Evolutionary conservation across 1,140 invertebrate species (phyloP).

Genomic region (Hylaeus anthracinus): DNA sequence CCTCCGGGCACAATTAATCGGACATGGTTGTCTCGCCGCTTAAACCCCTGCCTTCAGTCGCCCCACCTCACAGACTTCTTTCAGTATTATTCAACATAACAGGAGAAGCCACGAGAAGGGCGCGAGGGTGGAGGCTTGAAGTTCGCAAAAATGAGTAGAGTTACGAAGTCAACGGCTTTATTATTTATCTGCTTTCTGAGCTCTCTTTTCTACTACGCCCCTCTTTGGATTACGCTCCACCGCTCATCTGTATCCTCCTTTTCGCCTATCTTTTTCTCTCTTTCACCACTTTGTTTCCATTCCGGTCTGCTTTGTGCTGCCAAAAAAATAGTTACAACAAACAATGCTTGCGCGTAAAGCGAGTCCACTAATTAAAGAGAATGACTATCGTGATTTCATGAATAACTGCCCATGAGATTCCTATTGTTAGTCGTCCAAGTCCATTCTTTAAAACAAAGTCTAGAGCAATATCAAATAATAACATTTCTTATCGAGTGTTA

Average conservation of each 20-base stretch:
- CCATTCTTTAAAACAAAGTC: not conserved
- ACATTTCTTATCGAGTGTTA: too few relatives aligned
- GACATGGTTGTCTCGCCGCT: conserved; percentile 58
- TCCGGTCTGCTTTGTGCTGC: not conserved
- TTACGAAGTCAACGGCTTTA: conserved; percentile 44
- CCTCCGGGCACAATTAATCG: conserved; percentile 72
- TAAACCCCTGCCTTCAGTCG: conserved; percentile 19
- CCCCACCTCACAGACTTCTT: conserved; percentile 27
- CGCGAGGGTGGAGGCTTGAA: not conserved
- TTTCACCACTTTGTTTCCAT: not conserved
- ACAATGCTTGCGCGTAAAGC: conserved; percentile 27
- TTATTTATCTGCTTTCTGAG: conserved; percentile 49
- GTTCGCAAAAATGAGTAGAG: conserved; percentile 35
- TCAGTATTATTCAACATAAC: conserved; percentile 51
- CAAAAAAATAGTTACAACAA: conserved; percentile 37
- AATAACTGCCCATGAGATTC: not conserved
- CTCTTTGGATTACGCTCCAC: conserved; percentile 10
- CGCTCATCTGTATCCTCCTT: not conserved
- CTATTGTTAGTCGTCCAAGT: not conserved
- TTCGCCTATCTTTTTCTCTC: not conserved
- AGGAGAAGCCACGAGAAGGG: conserved; percentile 3
- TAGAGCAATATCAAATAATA: not conserved
- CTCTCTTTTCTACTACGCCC: not conserved
- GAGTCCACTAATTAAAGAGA: conserved; percentile 40
- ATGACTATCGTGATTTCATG: not conserved